Percentiles rank a stretch among this genome's conserved stretches.
Evolutionary conservation across 2,888 invertebrate genomes (phyloP).

Genomic region (Dugesia japonica): DNA sequence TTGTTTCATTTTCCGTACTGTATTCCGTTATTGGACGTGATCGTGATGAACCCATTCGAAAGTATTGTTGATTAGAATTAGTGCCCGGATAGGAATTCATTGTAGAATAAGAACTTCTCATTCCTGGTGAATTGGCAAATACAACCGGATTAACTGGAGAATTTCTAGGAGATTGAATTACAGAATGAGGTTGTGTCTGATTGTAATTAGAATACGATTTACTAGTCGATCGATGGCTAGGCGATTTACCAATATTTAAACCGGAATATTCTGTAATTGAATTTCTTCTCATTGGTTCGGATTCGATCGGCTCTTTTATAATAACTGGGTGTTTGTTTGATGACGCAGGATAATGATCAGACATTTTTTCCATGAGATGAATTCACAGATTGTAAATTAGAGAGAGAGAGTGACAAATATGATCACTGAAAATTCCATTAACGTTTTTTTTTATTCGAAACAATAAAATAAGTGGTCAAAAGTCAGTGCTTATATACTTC

Average conservation of each 20-base stretch:
- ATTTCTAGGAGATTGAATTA: constrained; percentile 6
- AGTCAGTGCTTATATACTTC: constrained; percentile 7
- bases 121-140: not conserved
- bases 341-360: not conserved
- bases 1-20: not conserved
- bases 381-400: not conserved
- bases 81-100: not conserved
- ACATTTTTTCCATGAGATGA: not conserved
- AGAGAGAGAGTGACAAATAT: not conserved
- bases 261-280: constrained; percentile 11
- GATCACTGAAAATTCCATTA: not conserved
- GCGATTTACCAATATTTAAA: not conserved
- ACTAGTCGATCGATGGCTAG: not conserved
- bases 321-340: constrained; percentile 15
- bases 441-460: not conserved
- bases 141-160: not conserved
- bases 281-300: constrained; percentile 15
- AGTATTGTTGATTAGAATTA: constrained; percentile 13
- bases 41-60: not conserved
- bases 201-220: not conserved
- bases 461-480: not conserved
- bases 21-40: not conserved
- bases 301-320: not conserved
- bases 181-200: not conserved
- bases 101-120: not conserved